Evolutionary conservation across 2,888 invertebrate species (phyloP), one percentile per base, ranked within the genome.

Genomic region (Rhogogaster chlorosoma): DNA sequence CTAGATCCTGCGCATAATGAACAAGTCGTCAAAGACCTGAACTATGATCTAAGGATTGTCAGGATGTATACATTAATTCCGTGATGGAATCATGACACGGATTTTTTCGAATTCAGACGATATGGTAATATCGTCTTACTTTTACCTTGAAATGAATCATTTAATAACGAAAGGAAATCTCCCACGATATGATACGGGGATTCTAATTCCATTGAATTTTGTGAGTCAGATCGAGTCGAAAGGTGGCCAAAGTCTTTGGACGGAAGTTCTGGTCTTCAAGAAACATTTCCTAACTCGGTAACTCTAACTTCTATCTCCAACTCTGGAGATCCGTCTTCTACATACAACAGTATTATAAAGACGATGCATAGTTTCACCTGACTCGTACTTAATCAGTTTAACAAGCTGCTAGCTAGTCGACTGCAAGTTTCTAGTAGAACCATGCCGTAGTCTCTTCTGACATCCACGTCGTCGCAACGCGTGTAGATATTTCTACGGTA

Each of bases 71-170:
- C 42, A 73, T 73, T 38, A 57, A 49, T n/a, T 83, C 9, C 5
- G n/a, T 22, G 9, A n/a, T 9, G 18, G 26, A 67, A 18, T 84
- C 32, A 15, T 45, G 57, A 42, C 57, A 67, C 45, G 10, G 22
- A 70, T 73, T 84, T 57, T 78, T 57, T 78, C 15, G 53, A 77
- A 38, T 32, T 32, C n/a, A 53, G 32, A 77, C 53, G 77, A 32
- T 26, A 32, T 73, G 77, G 32, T 53, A 77, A 77, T 77, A 73
- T 42, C 71, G 38, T 73, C 12, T 73, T 73, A 53, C 77, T 77
- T 77, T 32, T 53, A 77, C 2, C 77, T 49, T 7, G 15, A n/a
- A 45, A 42, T 26, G 75, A 26, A 75, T 70, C 36, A 70, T 70
- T 36, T 15, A 70, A 36, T n/a, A 36, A 70, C 22, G 7, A 10